These are phyloP conservation scores for Corythornis vintsioides DNA, from an alignment of 2,113 vertebrate genomes.

Conservation along the genomic window DNA sequence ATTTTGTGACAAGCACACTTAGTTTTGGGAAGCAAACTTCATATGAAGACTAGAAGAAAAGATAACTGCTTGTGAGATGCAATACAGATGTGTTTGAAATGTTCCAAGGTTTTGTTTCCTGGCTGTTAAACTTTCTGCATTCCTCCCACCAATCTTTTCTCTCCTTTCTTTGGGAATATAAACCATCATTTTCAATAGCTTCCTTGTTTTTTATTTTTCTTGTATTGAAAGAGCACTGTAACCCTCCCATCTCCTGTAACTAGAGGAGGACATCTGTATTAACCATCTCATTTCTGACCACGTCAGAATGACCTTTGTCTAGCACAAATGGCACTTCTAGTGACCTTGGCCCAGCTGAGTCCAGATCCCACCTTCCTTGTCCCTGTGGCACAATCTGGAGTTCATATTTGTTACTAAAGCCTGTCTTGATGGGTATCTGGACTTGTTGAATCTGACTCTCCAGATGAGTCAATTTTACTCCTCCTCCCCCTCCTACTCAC, in stretches of 20 bases:
- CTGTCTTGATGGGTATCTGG: neutral
- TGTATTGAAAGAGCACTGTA: neutral
- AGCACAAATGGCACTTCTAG: neutral
- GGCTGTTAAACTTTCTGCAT: neutral
- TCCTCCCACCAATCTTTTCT: neutral
- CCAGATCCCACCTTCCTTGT: neutral
- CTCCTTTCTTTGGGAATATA: neutral
- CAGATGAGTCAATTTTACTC: constrained; percentile 61
- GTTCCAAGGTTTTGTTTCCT: neutral
- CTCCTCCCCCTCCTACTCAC: constrained; percentile 34
- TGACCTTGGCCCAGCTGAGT: neutral
- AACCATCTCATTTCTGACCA: neutral
- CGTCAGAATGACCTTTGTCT: neutral
- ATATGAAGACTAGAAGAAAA: neutral
- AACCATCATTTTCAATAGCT: neutral
- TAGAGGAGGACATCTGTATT: neutral
- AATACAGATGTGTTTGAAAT: neutral
- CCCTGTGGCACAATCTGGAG: neutral
- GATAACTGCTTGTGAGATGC: neutral
- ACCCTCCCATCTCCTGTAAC: neutral
- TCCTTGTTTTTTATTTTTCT: neutral
- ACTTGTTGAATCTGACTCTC: constrained; percentile 42
- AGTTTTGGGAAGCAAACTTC: neutral
- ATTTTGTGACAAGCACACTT: neutral
- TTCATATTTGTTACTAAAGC: constrained; percentile 5